These are phyloP conservation scores for Oenanthe oenanthe DNA, from an alignment of 2,113 vertebrate species.

Conservation along the genomic window DNA sequence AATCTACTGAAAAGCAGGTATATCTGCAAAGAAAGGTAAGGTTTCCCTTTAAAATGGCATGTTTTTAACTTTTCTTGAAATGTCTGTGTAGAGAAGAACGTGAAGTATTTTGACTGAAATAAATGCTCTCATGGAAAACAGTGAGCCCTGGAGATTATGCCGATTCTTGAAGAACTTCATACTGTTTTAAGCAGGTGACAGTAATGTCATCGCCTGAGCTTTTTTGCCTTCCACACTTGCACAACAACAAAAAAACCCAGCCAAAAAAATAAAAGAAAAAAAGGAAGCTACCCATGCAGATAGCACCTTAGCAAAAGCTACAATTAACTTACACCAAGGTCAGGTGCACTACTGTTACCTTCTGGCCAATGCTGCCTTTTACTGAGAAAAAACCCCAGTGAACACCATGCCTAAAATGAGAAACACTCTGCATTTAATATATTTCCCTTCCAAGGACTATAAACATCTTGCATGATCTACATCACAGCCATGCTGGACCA, in stretches of 20 bases:
- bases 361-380: background rate
- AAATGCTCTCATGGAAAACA: slow-evolving; percentile 75
- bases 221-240: slow-evolving; percentile 61
- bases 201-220: slow-evolving; percentile 76
- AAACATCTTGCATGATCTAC: background rate
- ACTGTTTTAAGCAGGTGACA: slow-evolving; percentile 81
- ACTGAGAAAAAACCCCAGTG: background rate
- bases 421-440: background rate
- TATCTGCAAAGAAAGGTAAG: background rate
- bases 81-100: slow-evolving; percentile 55
- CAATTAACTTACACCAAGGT: background rate
- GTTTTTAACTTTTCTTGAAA: slow-evolving; percentile 67
- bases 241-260: slow-evolving; percentile 5
- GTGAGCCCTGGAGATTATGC: slow-evolving; percentile 73
- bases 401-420: background rate
- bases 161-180: slow-evolving; percentile 74
- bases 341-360: background rate
- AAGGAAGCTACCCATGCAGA: background rate
- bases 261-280: background rate
- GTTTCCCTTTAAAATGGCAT: slow-evolving; percentile 34
- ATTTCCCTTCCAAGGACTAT: background rate
- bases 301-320: background rate
- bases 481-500: background rate
- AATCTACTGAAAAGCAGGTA: background rate
- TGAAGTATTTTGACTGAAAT: slow-evolving; percentile 79